Conservation (phyloP, 2,888 invertebrate genomes). For the Nomada ruficornis region DNA sequence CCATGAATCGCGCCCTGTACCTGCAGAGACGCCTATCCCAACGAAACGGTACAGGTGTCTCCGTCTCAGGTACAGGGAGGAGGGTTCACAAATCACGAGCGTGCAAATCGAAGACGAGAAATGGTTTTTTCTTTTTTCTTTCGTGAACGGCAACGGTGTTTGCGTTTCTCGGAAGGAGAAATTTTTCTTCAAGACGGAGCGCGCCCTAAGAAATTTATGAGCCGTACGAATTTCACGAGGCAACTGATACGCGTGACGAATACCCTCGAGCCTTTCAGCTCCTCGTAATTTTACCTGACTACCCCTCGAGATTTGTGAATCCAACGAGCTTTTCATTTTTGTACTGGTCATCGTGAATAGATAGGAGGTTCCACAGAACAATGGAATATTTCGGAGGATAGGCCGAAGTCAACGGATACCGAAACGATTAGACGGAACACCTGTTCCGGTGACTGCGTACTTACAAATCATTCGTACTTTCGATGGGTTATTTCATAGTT, state of each 20-base stretch:
- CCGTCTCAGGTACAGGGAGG: conserved; percentile 5
- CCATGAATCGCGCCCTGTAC: conserved; percentile 59
- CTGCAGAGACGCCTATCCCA: conserved; percentile 16
- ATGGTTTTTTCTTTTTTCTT: neutral
- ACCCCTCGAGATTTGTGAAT: neutral
- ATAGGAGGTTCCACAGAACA: neutral
- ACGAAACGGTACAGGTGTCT: conserved; percentile 25
- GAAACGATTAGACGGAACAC: neutral
- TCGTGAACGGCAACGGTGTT: neutral
- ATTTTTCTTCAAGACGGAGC: neutral
- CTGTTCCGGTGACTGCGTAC: neutral
- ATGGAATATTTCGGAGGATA: neutral
- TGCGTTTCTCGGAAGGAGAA: conserved; percentile 12
- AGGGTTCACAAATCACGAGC: conserved; percentile 35
- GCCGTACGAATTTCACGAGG: conserved; percentile 10
- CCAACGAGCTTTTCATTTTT: neutral
- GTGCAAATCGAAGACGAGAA: conserved; percentile 30
- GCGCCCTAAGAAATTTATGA: conserved; percentile 21
- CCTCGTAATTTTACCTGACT: neutral
- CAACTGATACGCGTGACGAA: conserved; percentile 47
- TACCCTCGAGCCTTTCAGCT: neutral
- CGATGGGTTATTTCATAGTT: neutral
- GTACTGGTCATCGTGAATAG: neutral
- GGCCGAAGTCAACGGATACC: neutral
- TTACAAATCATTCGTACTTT: neutral